Base-by-base conservation (phyloP, 2,113 vertebrate species). In the Lophochroa leadbeateri region DNA sequence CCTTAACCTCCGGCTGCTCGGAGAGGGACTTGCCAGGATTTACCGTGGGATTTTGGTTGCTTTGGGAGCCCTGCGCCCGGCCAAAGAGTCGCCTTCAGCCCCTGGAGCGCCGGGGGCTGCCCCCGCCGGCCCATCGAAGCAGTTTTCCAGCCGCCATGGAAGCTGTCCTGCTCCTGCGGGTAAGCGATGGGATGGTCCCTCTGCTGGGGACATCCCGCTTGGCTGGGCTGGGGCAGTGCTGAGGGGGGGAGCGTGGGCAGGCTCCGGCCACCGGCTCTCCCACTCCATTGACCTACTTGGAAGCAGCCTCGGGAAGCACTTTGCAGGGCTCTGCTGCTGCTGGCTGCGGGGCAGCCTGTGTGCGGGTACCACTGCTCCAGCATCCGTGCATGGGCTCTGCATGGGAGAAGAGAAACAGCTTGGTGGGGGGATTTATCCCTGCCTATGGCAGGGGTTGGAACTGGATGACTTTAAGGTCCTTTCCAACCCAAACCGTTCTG, bases 41-140 rank as follows among this genome's bases (percentile, higher is more conserved):
- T 96, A 94, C 88, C 86, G 78, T 8, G 92, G 94, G 75, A 91
- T 97, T 23, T 89, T 92, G 88, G 89, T 85, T 39, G 68, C 60
- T 0, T 44, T 93, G 75, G 78, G 89, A 69, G 84, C 76, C 9
- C 82, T 94, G 79, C 76, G 65, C n/a, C 25, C 3, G 0, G 5
- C 79, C 58, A 88, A 43, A 86, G 91, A 93, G 50, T 67, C 65
- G 0, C 79, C 82, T 17, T 19, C 71, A 31, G 77, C 46, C 55
- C 43, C 96, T 2, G 37, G 7, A 4, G 11, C 27, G 17, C 24
- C 5, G 5, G 47, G 90, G 21, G 37, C 68, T 25, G 69, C 50
- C 6, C 28, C 21, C 11, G 8, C 88, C 6, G 0, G 4, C 11
- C 57, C 55, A 0, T 41, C 43, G 5, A 35, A 94, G 89, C 94